phyloP scores from a whole-genome alignment of 1,140 invertebrate genomes.

The Lepidotrigona ventralis region DNA sequence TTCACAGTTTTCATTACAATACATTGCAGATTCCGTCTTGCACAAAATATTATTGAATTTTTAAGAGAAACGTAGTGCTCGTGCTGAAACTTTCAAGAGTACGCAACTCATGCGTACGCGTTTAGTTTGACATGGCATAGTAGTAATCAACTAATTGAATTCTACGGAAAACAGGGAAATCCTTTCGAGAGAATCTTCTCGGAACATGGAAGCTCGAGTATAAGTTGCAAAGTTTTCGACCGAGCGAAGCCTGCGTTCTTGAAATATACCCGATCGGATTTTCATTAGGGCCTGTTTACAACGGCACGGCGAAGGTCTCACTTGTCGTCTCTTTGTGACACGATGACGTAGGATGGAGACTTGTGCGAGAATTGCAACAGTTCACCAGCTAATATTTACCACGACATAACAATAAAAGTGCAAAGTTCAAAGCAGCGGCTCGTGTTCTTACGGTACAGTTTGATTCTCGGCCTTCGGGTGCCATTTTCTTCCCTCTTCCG shows the following conservation, averaged over 20 bases:
- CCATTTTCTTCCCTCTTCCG: background rate
- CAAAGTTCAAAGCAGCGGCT: constrained; percentile 46
- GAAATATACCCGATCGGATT: background rate
- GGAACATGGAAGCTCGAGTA: background rate
- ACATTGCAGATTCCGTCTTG: too few relatives aligned
- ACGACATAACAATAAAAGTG: constrained; percentile 45
- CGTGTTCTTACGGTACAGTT: background rate
- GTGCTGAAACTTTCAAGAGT: too few relatives aligned
- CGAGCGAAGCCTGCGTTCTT: background rate
- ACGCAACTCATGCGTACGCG: too few relatives aligned
- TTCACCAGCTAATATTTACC: constrained; percentile 29
- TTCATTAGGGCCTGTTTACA: constrained; percentile 35
- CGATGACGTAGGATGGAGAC: constrained; percentile 19
- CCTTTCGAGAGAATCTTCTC: background rate
- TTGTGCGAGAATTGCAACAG: background rate
- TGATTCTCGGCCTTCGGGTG: background rate
- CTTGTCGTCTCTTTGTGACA: background rate
- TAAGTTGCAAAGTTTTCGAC: constrained; percentile 24
- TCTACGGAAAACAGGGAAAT: background rate
- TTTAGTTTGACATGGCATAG: too few relatives aligned
- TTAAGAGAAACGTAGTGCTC: too few relatives aligned
- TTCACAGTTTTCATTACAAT: too few relatives aligned
- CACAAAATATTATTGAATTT: too few relatives aligned
- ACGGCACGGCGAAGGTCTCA: background rate
- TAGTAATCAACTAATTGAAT: background rate